These are phyloP conservation scores for Chalcosyrphus nemorum DNA, from an alignment of 2,888 invertebrate genomes.

Conservation along the genomic window DNA sequence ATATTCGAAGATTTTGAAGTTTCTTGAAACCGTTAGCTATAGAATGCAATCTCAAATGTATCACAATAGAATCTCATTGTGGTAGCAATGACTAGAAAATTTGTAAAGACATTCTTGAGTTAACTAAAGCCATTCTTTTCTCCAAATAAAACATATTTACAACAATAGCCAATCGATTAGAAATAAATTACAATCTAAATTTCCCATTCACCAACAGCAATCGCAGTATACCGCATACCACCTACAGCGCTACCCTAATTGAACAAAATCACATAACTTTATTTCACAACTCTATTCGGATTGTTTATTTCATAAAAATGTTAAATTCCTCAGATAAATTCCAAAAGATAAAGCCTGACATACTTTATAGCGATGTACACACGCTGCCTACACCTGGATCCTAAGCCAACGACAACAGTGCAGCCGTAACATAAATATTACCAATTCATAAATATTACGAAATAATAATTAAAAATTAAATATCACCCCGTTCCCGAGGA, in stretches of 20 bases:
- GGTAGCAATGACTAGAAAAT: too few relatives aligned
- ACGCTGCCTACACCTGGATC: slow-evolving; percentile 38
- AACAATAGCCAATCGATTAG: not conserved
- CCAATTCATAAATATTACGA: slow-evolving; percentile 71
- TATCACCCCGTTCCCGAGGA: slow-evolving; percentile 51
- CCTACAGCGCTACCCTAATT: slow-evolving; percentile 42
- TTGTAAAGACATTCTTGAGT: too few relatives aligned
- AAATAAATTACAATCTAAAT: not conserved
- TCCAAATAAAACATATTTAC: not conserved
- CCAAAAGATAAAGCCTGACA: slow-evolving; percentile 28
- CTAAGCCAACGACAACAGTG: slow-evolving; percentile 19
- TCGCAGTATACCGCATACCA: slow-evolving; percentile 7
- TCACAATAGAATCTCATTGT: too few relatives aligned
- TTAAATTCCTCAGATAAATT: slow-evolving; percentile 35
- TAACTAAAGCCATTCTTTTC: not conserved
- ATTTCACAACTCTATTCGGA: slow-evolving; percentile 51
- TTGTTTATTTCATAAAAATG: slow-evolving; percentile 9
- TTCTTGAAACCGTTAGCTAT: too few relatives aligned
- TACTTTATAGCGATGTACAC: slow-evolving; percentile 34
- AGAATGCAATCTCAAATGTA: too few relatives aligned
- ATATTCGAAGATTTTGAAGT: too few relatives aligned
- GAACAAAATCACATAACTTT: slow-evolving; percentile 57
- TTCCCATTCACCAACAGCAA: not conserved
- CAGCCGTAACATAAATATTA: slow-evolving; percentile 58
- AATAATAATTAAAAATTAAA: slow-evolving; percentile 72